phyloP scores from a whole-genome alignment of 2,113 vertebrate genomes.

The Phaethon lepturus region DNA sequence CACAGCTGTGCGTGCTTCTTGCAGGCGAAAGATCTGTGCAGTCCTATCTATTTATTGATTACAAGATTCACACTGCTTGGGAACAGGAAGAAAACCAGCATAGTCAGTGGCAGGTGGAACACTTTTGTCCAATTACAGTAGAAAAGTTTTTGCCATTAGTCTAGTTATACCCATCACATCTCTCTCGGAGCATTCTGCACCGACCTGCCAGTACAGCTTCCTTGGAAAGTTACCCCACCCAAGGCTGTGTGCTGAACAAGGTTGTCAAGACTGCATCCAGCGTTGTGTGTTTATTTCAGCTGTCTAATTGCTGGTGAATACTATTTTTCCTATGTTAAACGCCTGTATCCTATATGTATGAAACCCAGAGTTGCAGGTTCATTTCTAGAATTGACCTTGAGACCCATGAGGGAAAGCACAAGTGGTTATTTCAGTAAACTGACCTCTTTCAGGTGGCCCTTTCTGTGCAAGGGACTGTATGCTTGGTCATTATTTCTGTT shows the following conservation, averaged over 20 bases:
- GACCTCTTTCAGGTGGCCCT: background rate
- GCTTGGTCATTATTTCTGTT: background rate
- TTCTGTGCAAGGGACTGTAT: background rate
- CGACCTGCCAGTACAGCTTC: background rate
- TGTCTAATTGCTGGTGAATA: background rate
- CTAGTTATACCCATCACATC: background rate
- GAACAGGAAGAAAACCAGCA: slow-evolving; percentile 26
- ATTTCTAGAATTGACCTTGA: background rate
- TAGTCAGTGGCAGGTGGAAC: background rate
- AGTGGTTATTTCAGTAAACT: background rate
- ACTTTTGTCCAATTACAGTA: background rate
- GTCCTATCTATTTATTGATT: slow-evolving; percentile 45
- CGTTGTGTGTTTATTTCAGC: background rate
- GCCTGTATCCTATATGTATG: background rate
- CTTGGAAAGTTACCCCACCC: background rate
- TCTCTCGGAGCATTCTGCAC: background rate
- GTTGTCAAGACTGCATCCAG: background rate
- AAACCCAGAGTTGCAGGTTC: background rate
- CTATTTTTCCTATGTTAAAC: background rate
- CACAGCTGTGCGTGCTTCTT: slow-evolving; percentile 41
- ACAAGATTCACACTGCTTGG: background rate
- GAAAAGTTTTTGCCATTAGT: slow-evolving; percentile 15
- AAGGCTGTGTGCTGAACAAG: background rate
- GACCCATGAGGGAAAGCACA: background rate
- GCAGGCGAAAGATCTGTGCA: background rate